These are phyloP conservation scores for Orthosia cruda DNA, from an alignment of 2,888 invertebrate genomes.

Conservation along the genomic window DNA sequence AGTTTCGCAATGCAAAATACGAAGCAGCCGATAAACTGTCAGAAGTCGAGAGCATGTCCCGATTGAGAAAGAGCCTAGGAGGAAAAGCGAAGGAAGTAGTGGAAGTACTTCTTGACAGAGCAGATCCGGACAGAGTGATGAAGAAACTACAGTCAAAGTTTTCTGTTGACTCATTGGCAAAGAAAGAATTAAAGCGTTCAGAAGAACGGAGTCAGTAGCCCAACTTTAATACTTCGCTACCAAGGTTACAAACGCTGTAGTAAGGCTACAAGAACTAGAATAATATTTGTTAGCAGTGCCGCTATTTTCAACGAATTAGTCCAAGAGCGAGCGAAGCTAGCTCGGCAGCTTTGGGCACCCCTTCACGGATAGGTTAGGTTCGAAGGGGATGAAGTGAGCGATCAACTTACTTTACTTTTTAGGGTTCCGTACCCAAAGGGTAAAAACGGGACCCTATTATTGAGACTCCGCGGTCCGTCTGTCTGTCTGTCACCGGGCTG, in stretches of 20 bases:
- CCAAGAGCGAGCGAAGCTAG: too few relatives aligned
- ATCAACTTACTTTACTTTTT: too few relatives aligned
- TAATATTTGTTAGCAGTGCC: too few relatives aligned
- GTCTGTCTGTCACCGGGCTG: too few relatives aligned
- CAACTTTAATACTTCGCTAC: background rate
- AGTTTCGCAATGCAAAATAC: background rate
- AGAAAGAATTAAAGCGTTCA: background rate
- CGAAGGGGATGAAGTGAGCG: too few relatives aligned
- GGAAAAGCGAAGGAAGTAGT: slow-evolving; percentile 9
- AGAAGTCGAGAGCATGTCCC: background rate
- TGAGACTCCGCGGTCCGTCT: too few relatives aligned
- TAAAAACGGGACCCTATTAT: too few relatives aligned
- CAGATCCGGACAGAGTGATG: background rate
- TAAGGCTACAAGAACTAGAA: background rate
- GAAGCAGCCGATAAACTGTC: background rate
- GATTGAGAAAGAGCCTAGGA: background rate
- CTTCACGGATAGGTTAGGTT: too few relatives aligned
- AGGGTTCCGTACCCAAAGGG: too few relatives aligned
- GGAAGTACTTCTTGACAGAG: background rate
- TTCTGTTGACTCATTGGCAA: background rate
- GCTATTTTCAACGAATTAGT: too few relatives aligned
- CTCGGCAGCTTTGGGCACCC: too few relatives aligned
- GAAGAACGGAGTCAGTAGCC: background rate
- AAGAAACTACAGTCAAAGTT: background rate
- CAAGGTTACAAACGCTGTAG: background rate